Base-by-base conservation (phyloP, 23 tunicate genomes). In the Styela clava region DNA sequence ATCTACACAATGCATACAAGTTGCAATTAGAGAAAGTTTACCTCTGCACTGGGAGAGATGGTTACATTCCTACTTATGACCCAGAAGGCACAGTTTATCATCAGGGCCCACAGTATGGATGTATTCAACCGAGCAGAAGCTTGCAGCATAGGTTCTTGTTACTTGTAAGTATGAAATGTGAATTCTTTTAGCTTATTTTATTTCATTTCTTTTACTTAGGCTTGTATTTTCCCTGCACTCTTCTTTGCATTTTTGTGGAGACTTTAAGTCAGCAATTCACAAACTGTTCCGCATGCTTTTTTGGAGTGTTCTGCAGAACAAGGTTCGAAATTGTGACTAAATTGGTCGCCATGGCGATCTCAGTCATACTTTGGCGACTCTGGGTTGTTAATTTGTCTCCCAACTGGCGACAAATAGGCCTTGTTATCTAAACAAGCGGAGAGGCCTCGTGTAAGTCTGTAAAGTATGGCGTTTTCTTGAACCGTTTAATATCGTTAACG, bases 21-120 rank as follows among this genome's bases (percentile, higher is more conserved):
- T 84, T 96, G 27, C 90, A 91, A 37, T 44, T 96, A 3, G 99
- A 96, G 34, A 91, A 96, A 51, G 97, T 96, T 52, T 96, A 96
- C 62, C 82, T 96, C 35, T 96, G 99, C 69, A 96, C 97, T 32
- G 99, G 99, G 3, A 52, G 85, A 27, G 90, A 96, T 63, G 99
- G 99, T 2, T 87, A 78, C 56, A 72, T 84, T 34, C 99, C 99
- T 21, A 74, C 87, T 34, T 96, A 85, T 52, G 99, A 96, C 63
- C 99, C 99, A 27, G 95, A 82, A 2, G 99, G 99, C 2, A 69
- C 83, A 21, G 34, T 88, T 16, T 96, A 90, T 71, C 86, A 79
- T 9, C 44, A 82, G 5, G 99, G 94, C 0, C 89, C 92, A 16
- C 91, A 91, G 84, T 94, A 88, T 51, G 99, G 99, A 9, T 96